Evolutionary conservation across 1,140 invertebrate genomes (phyloP), one percentile per base, ranked within the genome.

Genomic region (Drosophila asahinai): DNA sequence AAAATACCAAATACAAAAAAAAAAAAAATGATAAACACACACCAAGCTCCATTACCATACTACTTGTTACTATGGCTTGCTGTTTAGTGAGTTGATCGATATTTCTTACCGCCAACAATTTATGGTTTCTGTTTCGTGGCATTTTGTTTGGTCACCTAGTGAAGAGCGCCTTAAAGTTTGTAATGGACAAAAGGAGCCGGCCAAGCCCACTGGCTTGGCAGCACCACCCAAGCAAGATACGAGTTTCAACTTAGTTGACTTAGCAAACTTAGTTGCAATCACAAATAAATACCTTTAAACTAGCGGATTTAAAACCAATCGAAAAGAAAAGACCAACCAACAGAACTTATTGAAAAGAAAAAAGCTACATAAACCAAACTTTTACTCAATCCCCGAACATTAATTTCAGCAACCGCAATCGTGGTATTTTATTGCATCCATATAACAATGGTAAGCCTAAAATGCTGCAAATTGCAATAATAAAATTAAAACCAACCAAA

Each of bases 401-500:
- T 90, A 91, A 91, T 92, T 92, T 83, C 91, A 92, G 91, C 91
- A 92, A 90, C 83, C 93, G 92, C 93, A 94, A 94, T 93, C 93
- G 93, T 93, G 94, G 93, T 93, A 91, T 93, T 87, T 94, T 94
- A 92, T 94, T 94, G 83, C 93, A 94, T 93, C 94, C 94, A 89
- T 93, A 94, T 93, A 94, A 94, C 91, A 94, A 94, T 92, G 94
- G 94, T 94, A 94, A 94, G 94, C 86, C 84, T 80, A 87, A 81
- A 90, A 87, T 87, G 83, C 83, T 83, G 83, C 86, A 84, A 73
- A 79, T 89, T 89, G 86, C 86, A 89, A 80, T 55, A 60, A 70
- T 68, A 77, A 65, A 80, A 82, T 48, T 61, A 62, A 61, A 77
- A 60, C 51, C 47, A 82, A 71, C 43, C 64, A 72, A 52, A 80